A percentile compares a stretch with the other conserved stretches of the same genome.
Conservation (phyloP, 2,113 vertebrate genomes). For the Tympanuchus pallidicinctus region DNA sequence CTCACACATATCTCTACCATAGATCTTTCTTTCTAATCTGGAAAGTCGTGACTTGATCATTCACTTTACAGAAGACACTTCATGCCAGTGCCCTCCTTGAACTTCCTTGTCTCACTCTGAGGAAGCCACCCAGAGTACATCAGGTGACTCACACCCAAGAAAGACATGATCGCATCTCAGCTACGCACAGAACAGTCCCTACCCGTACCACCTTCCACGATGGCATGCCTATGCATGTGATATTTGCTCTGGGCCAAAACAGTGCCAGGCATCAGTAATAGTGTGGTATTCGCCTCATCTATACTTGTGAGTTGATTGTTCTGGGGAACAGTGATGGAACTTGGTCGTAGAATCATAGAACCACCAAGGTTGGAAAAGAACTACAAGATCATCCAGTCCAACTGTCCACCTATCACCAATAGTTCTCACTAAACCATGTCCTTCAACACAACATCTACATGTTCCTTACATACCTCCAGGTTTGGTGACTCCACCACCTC, state of each 20-base stretch:
- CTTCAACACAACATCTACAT: too few relatives aligned
- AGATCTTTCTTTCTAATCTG: not conserved
- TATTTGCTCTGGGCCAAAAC: not conserved
- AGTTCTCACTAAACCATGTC: too few relatives aligned
- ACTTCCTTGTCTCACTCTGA: not conserved
- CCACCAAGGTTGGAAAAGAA: too few relatives aligned
- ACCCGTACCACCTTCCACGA: not conserved
- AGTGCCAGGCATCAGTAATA: not conserved
- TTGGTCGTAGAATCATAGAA: not conserved
- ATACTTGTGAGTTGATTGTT: not conserved
- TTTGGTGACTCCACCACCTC: too few relatives aligned
- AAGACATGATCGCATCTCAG: not conserved
- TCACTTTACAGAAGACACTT: not conserved
- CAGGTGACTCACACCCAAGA: not conserved
- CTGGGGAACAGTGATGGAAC: not conserved
- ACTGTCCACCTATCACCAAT: too few relatives aligned
- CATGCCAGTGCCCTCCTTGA: not conserved
- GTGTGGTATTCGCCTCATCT: not conserved
- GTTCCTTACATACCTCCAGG: too few relatives aligned
- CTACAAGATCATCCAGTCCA: too few relatives aligned
- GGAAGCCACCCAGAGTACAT: not conserved
- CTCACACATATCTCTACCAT: not conserved
- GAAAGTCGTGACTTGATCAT: not conserved
- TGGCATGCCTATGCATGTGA: not conserved
- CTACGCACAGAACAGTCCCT: not conserved